Base-by-base conservation (phyloP, 1,140 invertebrate genomes). In the Drosophila prosaltans region DNA sequence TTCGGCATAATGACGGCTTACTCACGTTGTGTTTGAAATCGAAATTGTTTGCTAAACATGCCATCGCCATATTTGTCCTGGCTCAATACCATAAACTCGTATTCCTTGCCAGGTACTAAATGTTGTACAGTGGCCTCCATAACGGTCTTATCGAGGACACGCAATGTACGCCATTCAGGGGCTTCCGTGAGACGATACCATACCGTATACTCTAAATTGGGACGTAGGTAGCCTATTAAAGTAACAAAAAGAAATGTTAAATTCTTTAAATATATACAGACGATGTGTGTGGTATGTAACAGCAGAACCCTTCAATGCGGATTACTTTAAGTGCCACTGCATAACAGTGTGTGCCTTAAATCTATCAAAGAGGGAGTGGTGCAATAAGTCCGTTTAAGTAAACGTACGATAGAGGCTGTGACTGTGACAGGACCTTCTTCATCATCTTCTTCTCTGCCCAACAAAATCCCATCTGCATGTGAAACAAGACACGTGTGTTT, bases 81-180 rank as follows among this genome's bases (percentile, higher is more conserved):
- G 71, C 97, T 96, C 26, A 98, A 93, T 36, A 98, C 96, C 94
- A 97, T 97, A 81, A 99, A 96, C 93, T 98, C 97, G 90, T 98
- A 98, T 81, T 96, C 95, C 28, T 95, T 94, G 30, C 96, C 96
- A 5, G 97, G 95, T 41, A 93, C 93, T 62, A 99, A 93, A 69
- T 96, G 95, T 69, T 95, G 94, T 55, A 98, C 94, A 0, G 96
- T 97, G 28, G 96, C 96, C 82, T 96, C 95, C 8, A 96, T 96
- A 16, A 94, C 93, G 72, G 95, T 95, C 54, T 94, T 94, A 1
- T 95, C 95, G 43, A 95, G 84, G 40, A 97, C 94, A 73, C 94
- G 94, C 90, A 96, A 94, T 1, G 95, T 96, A 72, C 95, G 94
- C 97, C 97, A 98, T 92, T 97, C 95, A 6, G 94, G 93, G 26